Evolutionary conservation across 2,113 vertebrate species (phyloP), one percentile per base, ranked within the genome.

Genomic region (Melanerpes formicivorus): DNA sequence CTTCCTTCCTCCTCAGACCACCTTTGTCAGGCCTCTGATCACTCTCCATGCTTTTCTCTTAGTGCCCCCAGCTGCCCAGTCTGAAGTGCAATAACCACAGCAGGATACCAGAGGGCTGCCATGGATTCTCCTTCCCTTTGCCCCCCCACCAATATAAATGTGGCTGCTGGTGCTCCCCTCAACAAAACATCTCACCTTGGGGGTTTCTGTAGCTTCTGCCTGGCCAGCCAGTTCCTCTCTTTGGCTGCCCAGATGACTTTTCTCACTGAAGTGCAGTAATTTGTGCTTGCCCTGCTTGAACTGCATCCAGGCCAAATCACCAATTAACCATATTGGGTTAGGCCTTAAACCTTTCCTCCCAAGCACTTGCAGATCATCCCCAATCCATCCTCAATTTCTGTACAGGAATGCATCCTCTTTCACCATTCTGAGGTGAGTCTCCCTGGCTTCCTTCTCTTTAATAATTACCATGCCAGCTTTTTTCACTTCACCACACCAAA

Each of bases 261-360:
- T 92, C 69, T 78, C 78, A 84, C 70, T 58, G 70, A 93, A 81
- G 55, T 71, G 44, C 10, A 14, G 66, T 71, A 86, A 93, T 93
- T 84, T 95, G 44, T 80, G 87, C 90, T 90, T 88, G 54, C 87
- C 87, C 77, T 80, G 78, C 66, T 65, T 78, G 77, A 95, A 88
- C 58, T 72, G 29, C 62, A 9, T 37, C 37, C 37, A 37, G 37
- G 37, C 37, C 37, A 37, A 37, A 37, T 37, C 37, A 37, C 37
- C 37, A 37, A 37, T 37, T 10, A 37, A 37, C 37, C 37, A 37
- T 10, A 37, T 37, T 37, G 37, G 37, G 37, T 37, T 37, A 37
- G 37, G 37, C 37, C 37, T 37, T 37, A 37, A 37, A 37, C 37
- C 37, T 37, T 37, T 37, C 37, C 37, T 37, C 37, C 37, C 37